Base-by-base conservation (phyloP, 2,797 vertebrate genomes). In the Spinibarbus caldwelli region DNA sequence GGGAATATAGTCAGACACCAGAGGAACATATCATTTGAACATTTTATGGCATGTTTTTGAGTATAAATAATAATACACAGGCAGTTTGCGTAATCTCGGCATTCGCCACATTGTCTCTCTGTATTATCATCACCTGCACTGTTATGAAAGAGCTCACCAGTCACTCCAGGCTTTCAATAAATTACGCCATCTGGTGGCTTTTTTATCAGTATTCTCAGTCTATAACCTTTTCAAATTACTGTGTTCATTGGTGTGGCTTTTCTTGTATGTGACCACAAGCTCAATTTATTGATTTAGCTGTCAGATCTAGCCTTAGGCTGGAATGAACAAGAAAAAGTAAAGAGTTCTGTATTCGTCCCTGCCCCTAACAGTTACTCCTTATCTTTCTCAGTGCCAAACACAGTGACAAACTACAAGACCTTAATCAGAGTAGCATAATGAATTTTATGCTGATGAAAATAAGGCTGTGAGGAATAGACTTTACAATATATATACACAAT, bases 141-240 rank as follows among this genome's bases (percentile, higher is more conserved):
- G 12, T 80, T 14, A 80, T 31, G 17, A 31, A 49, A 80, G 62
- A 4, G 11, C 34, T 29, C 0, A 26, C 59, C 26, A 45, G 26
- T 11, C 62, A 12, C n/a, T 45, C 1, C 19, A 21, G 26, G 17
- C 38, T 21, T 66, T 45, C n/a, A 70, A 86, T 70, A 52, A 70
- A 49, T 26, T 5, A 34, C 49, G 45, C 49, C 41, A 76, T 29
- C 80, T 78, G 67, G 84, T 84, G 86, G 78, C n/a, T 17, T 43
- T n/a, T 54, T 29, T 80, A 34, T 80, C 38, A 41, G 41, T 17
- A 12, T 67, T 85, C 49, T 78, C 36, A 41, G n/a, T 57, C 43
- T 59, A 66, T 8, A 47, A 12, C 4, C 3, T 57, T 70, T 62
- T 29, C 15, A 78, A 59, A 36, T n/a, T 2, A n/a, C 57, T 38